These are phyloP conservation scores for Pandemis cinnamomeana DNA, from an alignment of 2,888 invertebrate species.

Conservation along the genomic window DNA sequence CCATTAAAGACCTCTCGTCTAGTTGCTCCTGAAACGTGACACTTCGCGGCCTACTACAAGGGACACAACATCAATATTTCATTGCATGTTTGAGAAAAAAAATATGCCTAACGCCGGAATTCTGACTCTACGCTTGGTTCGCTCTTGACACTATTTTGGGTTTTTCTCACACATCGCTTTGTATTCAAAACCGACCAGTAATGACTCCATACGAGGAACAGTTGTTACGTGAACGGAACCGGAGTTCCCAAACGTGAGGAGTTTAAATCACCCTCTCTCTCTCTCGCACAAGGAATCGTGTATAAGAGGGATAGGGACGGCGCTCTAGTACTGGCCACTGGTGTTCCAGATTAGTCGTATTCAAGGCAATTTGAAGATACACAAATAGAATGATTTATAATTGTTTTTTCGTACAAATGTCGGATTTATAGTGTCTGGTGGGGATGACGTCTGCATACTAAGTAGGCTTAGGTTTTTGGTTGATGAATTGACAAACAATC, in stretches of 20 bases:
- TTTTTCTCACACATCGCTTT: slow-evolving; percentile 69
- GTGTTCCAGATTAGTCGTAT: slow-evolving; percentile 63
- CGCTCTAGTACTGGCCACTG: not conserved
- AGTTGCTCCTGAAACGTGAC: too few species aligned
- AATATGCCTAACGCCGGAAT: not conserved
- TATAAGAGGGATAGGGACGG: not conserved
- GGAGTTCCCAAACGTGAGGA: slow-evolving; percentile 42
- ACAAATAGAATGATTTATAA: slow-evolving; percentile 59
- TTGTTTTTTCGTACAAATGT: slow-evolving; percentile 37
- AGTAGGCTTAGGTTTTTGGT: not conserved
- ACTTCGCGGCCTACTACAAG: too few species aligned
- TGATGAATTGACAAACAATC: slow-evolving; percentile 14
- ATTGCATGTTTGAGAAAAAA: too few species aligned
- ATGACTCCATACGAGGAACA: slow-evolving; percentile 67
- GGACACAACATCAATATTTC: too few species aligned
- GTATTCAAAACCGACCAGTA: slow-evolving; percentile 62
- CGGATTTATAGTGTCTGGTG: slow-evolving; percentile 46
- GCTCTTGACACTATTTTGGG: slow-evolving; percentile 50
- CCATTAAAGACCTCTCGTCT: too few species aligned
- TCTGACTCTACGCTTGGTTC: not conserved
- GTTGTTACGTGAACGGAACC: slow-evolving; percentile 70
- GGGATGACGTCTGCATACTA: slow-evolving; percentile 20
- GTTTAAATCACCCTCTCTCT: not conserved
- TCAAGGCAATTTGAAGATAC: slow-evolving; percentile 65
- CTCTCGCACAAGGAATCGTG: not conserved